Evolutionary conservation across 2,113 vertebrate genomes (phyloP).

Genomic region (Daboia siamensis): DNA sequence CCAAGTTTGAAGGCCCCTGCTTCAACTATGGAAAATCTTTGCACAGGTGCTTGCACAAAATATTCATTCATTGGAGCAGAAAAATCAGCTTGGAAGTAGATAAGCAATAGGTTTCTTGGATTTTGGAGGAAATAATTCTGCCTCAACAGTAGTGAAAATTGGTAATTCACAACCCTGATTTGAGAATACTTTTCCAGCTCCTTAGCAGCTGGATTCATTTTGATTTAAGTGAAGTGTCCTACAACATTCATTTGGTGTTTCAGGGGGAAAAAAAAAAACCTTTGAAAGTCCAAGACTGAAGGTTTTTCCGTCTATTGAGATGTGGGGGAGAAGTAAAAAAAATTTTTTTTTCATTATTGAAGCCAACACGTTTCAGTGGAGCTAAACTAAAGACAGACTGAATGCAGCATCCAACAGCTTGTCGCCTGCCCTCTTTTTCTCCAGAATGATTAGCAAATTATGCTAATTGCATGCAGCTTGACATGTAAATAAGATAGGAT

Average conservation of each 20-base stretch:
- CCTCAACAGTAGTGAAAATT: no score
- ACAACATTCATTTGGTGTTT: not conserved
- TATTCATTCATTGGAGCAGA: not conserved
- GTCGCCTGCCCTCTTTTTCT: constrained; percentile 1
- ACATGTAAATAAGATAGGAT: constrained; percentile 4
- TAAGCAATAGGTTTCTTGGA: not conserved
- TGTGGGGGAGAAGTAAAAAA: not conserved
- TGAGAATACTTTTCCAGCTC: not conserved
- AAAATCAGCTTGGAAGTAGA: not conserved
- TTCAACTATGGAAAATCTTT: not conserved
- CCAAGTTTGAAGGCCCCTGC: no score
- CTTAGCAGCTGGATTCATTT: not conserved
- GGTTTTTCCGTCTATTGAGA: not conserved
- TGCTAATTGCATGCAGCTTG: constrained; percentile 24
- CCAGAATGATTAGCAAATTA: constrained; percentile 18
- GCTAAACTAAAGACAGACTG: not conserved
- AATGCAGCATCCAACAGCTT: not conserved
- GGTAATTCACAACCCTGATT: not conserved
- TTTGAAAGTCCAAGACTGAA: not conserved
- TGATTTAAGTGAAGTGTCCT: not conserved
- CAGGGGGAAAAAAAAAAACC: not conserved
- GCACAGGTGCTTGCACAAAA: not conserved
- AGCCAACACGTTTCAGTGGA: not conserved
- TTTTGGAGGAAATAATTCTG: not conserved
- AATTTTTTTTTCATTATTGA: not conserved